A percentile compares a stretch with the other conserved stretches of the same genome.
These are phyloP conservation scores for Eciton burchellii DNA, from an alignment of 1,140 invertebrate species.

Conservation along the genomic window DNA sequence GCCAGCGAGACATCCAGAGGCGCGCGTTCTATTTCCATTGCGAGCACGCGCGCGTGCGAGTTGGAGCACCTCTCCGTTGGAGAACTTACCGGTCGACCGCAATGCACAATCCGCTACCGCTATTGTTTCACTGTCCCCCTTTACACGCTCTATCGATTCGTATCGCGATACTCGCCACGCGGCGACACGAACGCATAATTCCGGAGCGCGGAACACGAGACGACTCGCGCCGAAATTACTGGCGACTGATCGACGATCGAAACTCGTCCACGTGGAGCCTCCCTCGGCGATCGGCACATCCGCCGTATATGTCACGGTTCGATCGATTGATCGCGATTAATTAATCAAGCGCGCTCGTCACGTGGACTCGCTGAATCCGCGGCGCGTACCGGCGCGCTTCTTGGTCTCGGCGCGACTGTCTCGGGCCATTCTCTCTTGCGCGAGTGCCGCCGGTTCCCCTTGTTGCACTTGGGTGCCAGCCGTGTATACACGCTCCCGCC, in stretches of 20 bases:
- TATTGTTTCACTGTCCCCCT: conserved; percentile 34
- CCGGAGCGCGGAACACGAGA: not conserved
- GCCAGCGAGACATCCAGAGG: too few species aligned
- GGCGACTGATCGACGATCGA: conserved; percentile 36
- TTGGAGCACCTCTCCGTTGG: not conserved
- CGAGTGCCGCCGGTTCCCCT: conserved; percentile 56
- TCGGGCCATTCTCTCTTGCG: conserved; percentile 68
- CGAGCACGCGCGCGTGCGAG: not conserved
- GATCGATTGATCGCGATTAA: too few species aligned
- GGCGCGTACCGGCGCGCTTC: conserved; percentile 67
- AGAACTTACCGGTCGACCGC: conserved; percentile 52
- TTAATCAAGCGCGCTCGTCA: conserved; percentile 35
- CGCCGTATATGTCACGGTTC: not conserved
- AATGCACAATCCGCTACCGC: conserved; percentile 20
- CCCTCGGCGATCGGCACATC: not conserved
- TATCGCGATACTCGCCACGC: not conserved
- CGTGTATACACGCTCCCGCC: conserved; percentile 57
- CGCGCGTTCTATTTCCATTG: not conserved
- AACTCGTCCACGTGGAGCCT: conserved; percentile 4
- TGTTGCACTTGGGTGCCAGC: conserved; percentile 66
- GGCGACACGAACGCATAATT: conserved; percentile 15
- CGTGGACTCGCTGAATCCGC: conserved; percentile 63
- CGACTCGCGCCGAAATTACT: not conserved
- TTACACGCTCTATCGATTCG: conserved; percentile 45
- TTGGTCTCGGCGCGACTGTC: conserved; percentile 75